Conservation (phyloP, 2,888 invertebrate genomes). For the Antitype chi region DNA sequence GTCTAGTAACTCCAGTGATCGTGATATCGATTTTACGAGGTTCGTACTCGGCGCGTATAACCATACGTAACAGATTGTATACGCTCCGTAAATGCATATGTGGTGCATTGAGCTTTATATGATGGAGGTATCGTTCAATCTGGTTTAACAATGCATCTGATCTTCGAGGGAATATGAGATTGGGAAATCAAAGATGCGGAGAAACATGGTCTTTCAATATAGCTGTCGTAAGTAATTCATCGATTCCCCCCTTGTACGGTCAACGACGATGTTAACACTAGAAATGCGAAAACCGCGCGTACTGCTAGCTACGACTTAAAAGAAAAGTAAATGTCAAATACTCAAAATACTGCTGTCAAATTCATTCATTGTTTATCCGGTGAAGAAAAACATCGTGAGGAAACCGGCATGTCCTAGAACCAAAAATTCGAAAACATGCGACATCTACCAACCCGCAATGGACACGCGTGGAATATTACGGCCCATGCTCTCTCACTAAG, state of each 20-base stretch:
- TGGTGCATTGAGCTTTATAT: slow-evolving; percentile 35
- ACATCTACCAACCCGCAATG: too few relatives aligned
- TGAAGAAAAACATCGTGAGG: too few relatives aligned
- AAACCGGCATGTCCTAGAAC: too few relatives aligned
- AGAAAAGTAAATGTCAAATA: not conserved
- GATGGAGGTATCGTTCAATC: slow-evolving; percentile 21
- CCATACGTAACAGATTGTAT: slow-evolving; percentile 44
- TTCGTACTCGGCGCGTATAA: slow-evolving; percentile 54
- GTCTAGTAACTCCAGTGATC: slow-evolving; percentile 68
- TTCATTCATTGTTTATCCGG: not conserved
- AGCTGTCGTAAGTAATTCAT: not conserved
- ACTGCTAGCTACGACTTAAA: not conserved
- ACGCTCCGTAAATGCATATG: slow-evolving; percentile 39
- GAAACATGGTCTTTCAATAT: not conserved
- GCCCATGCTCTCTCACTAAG: too few relatives aligned
- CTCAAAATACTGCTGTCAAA: not conserved
- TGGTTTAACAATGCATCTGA: slow-evolving; percentile 25
- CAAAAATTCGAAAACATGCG: too few relatives aligned
- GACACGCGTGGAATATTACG: too few relatives aligned
- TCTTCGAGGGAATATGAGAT: slow-evolving; percentile 9
- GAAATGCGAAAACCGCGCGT: not conserved
- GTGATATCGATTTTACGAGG: slow-evolving; percentile 71
- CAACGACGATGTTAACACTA: not conserved
- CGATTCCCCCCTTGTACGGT: not conserved
- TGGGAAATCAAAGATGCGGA: not conserved